Conservation (phyloP, 2,797 vertebrate genomes). For the Apodemus agrarius region DNA sequence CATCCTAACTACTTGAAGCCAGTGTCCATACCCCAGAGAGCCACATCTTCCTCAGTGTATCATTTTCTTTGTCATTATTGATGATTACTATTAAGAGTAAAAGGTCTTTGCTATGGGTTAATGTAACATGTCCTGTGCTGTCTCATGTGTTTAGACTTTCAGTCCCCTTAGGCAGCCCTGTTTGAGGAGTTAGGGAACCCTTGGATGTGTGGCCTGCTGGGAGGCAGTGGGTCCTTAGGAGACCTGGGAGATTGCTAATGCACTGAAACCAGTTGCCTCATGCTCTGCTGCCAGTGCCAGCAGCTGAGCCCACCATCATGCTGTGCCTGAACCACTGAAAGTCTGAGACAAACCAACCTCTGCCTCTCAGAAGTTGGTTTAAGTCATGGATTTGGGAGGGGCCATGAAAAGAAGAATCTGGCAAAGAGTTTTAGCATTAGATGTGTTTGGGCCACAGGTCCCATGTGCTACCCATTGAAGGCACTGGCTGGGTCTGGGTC, state of each 20-base stretch:
- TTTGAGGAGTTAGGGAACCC: background rate
- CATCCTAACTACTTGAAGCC: background rate
- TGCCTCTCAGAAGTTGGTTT: background rate
- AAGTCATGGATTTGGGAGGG: background rate
- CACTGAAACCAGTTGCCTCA: background rate
- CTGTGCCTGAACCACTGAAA: background rate
- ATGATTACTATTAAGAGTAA: background rate
- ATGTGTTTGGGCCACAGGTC: background rate
- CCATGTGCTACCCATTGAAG: background rate
- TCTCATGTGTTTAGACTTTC: background rate
- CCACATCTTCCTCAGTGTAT: background rate
- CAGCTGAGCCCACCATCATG: background rate
- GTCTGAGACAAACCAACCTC: background rate
- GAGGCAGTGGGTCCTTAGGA: background rate
- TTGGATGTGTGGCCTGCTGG: background rate
- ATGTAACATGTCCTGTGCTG: background rate
- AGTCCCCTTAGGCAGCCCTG: background rate
- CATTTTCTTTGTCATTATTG: background rate
- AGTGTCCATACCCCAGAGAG: background rate
- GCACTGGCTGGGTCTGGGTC: background rate
- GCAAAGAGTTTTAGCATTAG: no score
- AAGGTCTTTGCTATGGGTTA: background rate
- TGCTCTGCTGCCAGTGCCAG: background rate
- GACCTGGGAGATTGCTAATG: no score
- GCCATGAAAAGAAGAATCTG: background rate